These are phyloP conservation scores for Nansenia antarctica DNA, from an alignment of 2,113 vertebrate species.

Conservation along the genomic window DNA sequence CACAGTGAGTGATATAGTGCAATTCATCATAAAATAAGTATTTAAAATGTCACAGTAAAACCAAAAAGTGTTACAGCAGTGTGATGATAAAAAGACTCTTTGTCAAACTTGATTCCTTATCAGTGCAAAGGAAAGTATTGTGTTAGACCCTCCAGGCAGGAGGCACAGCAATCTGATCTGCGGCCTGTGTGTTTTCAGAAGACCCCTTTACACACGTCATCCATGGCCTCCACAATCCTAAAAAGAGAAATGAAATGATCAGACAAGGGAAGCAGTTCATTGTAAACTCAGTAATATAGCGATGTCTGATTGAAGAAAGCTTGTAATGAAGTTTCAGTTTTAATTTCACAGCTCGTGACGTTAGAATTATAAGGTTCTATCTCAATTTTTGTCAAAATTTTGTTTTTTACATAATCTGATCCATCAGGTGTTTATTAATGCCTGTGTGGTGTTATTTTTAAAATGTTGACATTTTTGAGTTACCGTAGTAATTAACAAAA, in stretches of 20 bases:
- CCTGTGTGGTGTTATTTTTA: too few species aligned
- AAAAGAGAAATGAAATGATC: not conserved
- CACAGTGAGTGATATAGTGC: constrained; percentile 46
- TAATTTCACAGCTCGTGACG: too few species aligned
- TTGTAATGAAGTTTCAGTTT: too few species aligned
- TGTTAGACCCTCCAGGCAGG: not conserved
- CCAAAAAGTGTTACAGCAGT: constrained; percentile 34
- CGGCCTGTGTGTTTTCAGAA: not conserved
- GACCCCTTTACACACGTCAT: constrained; percentile 56
- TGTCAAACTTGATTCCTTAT: constrained; percentile 39
- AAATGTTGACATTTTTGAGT: too few species aligned
- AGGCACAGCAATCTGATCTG: not conserved
- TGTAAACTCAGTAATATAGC: not conserved
- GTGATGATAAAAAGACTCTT: constrained; percentile 29
- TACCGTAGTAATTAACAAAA: too few species aligned
- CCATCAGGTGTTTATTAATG: too few species aligned
- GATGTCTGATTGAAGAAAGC: too few species aligned
- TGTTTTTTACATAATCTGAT: too few species aligned
- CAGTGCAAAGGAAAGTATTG: constrained; percentile 53
- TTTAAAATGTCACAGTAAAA: constrained; percentile 43
- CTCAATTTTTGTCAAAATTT: too few species aligned
- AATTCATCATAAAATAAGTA: constrained; percentile 45
- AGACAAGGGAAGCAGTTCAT: not conserved
- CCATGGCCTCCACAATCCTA: constrained; percentile 72
- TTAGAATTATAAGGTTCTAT: too few species aligned